Evolutionary conservation across 2,797 vertebrate species (phyloP).

Genomic region (Acrocephalus scirpaceus): DNA sequence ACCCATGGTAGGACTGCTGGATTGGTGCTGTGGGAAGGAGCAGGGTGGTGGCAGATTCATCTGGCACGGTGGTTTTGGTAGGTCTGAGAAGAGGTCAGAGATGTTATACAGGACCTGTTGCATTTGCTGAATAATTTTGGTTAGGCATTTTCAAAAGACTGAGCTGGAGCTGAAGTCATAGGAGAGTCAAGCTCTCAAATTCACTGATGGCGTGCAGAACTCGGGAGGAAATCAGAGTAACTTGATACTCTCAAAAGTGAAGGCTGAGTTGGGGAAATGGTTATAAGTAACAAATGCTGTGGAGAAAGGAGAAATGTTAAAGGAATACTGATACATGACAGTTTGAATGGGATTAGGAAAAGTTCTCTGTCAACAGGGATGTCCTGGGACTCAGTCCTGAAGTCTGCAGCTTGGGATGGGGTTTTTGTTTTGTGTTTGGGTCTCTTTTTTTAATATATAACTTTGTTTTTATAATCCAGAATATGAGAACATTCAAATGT

Average conservation of each 20-base stretch:
- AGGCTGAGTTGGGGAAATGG: not conserved
- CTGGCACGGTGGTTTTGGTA: rapidly evolving
- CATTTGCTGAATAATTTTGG: rapidly evolving
- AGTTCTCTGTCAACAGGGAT: not conserved
- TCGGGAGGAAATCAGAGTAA: not conserved
- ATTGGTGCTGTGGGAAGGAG: not conserved
- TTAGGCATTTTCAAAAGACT: rapidly evolving
- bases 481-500: not conserved
- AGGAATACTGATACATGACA: not conserved
- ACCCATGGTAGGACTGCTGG: rapidly evolving
- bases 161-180: rapidly evolving
- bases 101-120: rapidly evolving
- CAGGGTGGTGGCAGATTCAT: rapidly evolving
- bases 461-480: not conserved
- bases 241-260: not conserved
- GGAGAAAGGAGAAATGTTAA: not conserved
- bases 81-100: not conserved
- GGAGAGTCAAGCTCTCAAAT: not conserved
- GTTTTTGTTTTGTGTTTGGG: not conserved
- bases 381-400: not conserved
- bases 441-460: not conserved
- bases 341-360: not conserved
- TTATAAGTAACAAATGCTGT: not conserved
- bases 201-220: not conserved
- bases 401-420: not conserved